These are phyloP conservation scores for Mimumesa dahlbomi DNA, from an alignment of 2,888 invertebrate genomes.

Conservation along the genomic window DNA sequence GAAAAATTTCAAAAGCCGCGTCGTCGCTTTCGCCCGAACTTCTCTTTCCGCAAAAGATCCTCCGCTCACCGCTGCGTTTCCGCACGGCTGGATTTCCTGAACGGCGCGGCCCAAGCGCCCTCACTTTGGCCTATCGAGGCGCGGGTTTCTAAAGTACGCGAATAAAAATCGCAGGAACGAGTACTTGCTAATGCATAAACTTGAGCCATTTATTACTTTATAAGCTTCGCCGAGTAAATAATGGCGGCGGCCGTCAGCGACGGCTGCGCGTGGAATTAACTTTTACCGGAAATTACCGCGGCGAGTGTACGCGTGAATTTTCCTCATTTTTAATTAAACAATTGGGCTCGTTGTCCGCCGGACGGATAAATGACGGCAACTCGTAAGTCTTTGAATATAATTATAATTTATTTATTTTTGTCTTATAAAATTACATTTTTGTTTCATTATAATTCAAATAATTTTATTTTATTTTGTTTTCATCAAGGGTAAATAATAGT, in stretches of 20 bases:
- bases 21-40: not conserved
- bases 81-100: constrained; percentile 11
- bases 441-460: too few species aligned
- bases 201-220: not conserved
- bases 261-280: not conserved
- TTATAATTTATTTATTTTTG: too few species aligned
- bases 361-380: too few species aligned
- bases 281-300: too few species aligned
- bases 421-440: too few species aligned
- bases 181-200: constrained; percentile 7
- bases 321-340: too few species aligned
- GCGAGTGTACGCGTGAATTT: constrained; percentile 27
- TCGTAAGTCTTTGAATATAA: too few species aligned
- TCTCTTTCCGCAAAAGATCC: constrained; percentile 6
- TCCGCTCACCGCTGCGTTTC: constrained; percentile 5
- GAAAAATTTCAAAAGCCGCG: constrained; percentile 16
- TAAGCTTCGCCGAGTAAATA: not conserved
- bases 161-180: not conserved
- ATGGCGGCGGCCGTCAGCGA: not conserved
- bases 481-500: too few species aligned
- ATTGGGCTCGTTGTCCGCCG: too few species aligned
- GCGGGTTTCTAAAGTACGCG: not conserved
- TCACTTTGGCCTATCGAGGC: constrained; percentile 2
- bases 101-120: not conserved
- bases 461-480: too few species aligned